Base-by-base conservation (phyloP, 2,113 vertebrate genomes). In the Harpagus bidentatus region DNA sequence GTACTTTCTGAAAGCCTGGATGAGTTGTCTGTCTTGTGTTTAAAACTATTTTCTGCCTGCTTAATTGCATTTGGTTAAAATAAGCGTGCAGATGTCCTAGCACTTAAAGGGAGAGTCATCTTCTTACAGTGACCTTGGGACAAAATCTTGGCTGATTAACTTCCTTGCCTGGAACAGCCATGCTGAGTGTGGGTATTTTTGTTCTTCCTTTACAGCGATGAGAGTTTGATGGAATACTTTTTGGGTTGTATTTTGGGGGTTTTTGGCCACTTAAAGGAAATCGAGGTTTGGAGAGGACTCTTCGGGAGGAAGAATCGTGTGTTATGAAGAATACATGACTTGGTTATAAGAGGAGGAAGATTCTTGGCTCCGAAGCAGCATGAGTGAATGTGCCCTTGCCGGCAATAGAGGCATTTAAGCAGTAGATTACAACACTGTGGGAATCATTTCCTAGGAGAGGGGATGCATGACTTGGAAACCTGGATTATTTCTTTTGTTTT, bases 121-220 rank as follows among this genome's bases (percentile, higher is more conserved):
- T 53, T 96, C 52, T 90, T 73, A 52, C 0, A 0, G 25, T 90
- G 94, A 96, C 95, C 95, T 97, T 97, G 95, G 93, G 94, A 88
- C 55, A 63, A 83, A 96, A 45, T 91, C 78, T 89, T 87, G 84
- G 34, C 89, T 82, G 70, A 86, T 82, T 91, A 74, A 94, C 71
- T 95, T 95, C 70, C 62, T 96, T 93, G 36, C 16, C 23, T 95
- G 76, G 91, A 95, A 83, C 74, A 93, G 82, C 38, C 38, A 10
- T 56, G 48, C 4, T 52, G 89, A 84, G 17, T 63, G 50, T 59
- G 90, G 66, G 23, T 93, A 92, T 94, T 95, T 94, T 93, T 95
- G 23, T 38, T 79, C 82, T 96, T 94, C 70, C 74, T 91, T 85
- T 88, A n/a, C 40, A 55, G 66, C 0, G 7, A 2, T 48, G 28